A percentile compares a stretch with the other conserved stretches of the same genome.
phyloP scores from a whole-genome alignment of 2,888 invertebrate genomes.

The Capitulum mitella region DNA sequence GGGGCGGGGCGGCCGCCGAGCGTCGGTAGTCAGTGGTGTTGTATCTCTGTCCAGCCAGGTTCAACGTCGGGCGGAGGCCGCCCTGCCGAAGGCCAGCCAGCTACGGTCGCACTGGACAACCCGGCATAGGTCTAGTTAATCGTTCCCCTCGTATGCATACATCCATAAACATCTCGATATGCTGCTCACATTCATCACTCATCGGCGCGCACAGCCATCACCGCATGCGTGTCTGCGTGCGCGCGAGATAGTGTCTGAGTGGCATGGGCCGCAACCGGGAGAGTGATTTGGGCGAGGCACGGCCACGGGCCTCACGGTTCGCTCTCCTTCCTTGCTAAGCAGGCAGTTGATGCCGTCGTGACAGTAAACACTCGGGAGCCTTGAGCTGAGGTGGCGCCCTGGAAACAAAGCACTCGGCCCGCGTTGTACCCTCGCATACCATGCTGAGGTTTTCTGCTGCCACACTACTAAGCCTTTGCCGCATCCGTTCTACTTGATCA shows the following conservation, averaged over 20 bases:
- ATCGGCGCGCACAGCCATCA: neutral
- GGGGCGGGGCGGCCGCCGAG: neutral
- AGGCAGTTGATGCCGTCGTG: too few relatives aligned
- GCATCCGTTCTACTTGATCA: neutral
- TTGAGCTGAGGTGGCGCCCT: neutral
- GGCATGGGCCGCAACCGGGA: neutral
- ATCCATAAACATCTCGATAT: neutral
- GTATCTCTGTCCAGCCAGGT: constrained; percentile 13
- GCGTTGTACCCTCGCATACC: neutral
- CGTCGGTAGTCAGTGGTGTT: neutral
- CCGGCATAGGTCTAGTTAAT: constrained; percentile 19
- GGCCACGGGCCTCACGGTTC: too few relatives aligned
- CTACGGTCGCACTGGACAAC: neutral
- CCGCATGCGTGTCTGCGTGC: neutral
- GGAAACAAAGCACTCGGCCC: neutral
- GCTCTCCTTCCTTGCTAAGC: neutral
- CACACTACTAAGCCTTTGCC: neutral
- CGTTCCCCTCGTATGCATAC: constrained; percentile 2
- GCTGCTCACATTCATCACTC: neutral
- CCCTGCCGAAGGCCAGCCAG: neutral
- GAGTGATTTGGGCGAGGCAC: too few relatives aligned
- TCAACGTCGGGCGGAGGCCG: neutral
- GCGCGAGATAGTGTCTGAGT: neutral
- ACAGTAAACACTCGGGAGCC: neutral
- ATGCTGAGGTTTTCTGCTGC: constrained; percentile 16